Evolutionary conservation across 2,888 invertebrate genomes (phyloP).

Genomic region (Tenodera sinensis): DNA sequence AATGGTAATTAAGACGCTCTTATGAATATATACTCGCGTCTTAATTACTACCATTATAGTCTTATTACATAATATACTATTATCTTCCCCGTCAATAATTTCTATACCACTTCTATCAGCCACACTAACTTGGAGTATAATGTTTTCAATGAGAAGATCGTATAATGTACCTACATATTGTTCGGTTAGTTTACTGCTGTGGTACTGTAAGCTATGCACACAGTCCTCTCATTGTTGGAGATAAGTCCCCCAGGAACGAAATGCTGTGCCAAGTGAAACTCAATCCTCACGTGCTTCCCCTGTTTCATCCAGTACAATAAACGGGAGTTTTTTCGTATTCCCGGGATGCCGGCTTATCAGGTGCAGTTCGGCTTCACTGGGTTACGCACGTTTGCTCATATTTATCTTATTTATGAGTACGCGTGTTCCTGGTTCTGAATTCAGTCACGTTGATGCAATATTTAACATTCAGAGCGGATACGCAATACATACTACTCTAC

Average conservation of each 20-base stretch:
- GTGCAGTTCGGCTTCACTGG: neutral
- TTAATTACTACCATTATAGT: too few relatives aligned
- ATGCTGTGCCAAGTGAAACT: neutral
- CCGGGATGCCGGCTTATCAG: neutral
- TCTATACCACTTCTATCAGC: too few relatives aligned
- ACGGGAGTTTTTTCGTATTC: neutral
- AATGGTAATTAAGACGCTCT: too few relatives aligned
- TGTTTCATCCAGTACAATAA: neutral
- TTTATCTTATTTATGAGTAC: neutral
- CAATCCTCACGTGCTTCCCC: neutral
- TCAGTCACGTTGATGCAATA: neutral
- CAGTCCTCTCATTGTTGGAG: too few relatives aligned
- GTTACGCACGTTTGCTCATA: neutral
- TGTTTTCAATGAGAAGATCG: too few relatives aligned
- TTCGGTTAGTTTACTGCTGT: too few relatives aligned
- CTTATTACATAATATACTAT: too few relatives aligned
- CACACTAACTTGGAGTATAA: too few relatives aligned
- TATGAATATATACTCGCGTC: too few relatives aligned
- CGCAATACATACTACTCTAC: neutral
- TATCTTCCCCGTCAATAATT: too few relatives aligned
- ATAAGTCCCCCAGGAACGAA: neutral
- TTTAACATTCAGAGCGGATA: neutral
- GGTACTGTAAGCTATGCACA: too few relatives aligned
- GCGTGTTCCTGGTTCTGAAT: neutral
- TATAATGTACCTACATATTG: too few relatives aligned